Conservation (phyloP, 2,113 vertebrate species). For the Aphelocoma coerulescens region DNA sequence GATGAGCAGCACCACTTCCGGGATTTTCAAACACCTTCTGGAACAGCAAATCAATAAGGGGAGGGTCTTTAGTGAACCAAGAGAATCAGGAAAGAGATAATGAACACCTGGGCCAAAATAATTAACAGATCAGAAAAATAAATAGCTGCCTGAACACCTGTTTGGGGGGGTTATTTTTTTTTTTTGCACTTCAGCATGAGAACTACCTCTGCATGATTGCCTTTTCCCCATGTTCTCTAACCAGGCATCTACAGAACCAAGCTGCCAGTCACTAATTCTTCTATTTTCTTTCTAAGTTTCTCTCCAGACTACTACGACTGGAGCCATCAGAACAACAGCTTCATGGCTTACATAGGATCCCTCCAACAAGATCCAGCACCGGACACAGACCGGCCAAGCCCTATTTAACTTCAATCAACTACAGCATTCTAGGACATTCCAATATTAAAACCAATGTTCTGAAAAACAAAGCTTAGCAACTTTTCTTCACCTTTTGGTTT, state of each 20-base stretch:
- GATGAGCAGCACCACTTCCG: background rate
- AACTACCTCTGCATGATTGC: background rate
- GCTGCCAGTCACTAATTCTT: background rate
- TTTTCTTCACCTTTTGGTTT: conserved; percentile 20
- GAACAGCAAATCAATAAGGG: background rate
- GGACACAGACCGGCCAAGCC: conserved; percentile 77
- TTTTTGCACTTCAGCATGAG: background rate
- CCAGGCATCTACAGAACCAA: background rate
- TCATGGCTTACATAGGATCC: conserved; percentile 80
- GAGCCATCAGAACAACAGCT: conserved; percentile 84
- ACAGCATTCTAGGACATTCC: background rate
- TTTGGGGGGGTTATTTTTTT: background rate
- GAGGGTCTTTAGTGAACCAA: background rate
- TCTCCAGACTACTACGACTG: conserved; percentile 87
- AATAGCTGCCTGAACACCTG: background rate
- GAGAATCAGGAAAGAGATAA: background rate
- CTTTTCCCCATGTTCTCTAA: background rate
- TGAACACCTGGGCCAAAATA: background rate
- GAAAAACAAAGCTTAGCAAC: conserved; percentile 6
- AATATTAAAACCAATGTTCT: background rate
- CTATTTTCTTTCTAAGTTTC: conserved; percentile 72
- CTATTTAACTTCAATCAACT: conserved; percentile 31
- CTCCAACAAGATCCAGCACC: conserved; percentile 71
- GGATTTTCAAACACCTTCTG: background rate
- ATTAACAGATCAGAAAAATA: background rate